A percentile compares a stretch with the other conserved stretches of the same genome.
phyloP scores from a whole-genome alignment of 2,797 vertebrate genomes.

The Apogon talboti region DNA sequence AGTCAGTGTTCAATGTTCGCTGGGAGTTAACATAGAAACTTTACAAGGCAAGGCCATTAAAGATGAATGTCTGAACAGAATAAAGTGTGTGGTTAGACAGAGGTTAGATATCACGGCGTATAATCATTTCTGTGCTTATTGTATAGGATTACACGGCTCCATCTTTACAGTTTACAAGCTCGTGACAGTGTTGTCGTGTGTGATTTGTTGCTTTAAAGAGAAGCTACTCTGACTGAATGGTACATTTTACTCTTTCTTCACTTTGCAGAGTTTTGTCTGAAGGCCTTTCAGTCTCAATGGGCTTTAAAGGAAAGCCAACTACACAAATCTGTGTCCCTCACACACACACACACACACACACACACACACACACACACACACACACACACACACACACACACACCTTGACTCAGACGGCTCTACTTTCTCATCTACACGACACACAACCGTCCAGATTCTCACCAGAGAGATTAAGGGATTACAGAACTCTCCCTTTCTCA shows the following conservation, averaged over 20 bases:
- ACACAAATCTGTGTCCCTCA: background rate
- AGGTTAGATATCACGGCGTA: background rate
- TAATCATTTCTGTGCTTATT: slow-evolving; percentile 18
- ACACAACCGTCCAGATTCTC: slow-evolving; percentile 46
- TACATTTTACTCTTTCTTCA: background rate
- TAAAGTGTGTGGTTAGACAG: background rate
- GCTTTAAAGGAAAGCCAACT: slow-evolving; percentile 10
- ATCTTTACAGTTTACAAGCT: background rate
- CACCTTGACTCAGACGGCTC: slow-evolving; percentile 29
- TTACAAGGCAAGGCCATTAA: slow-evolving; percentile 7
- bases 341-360: slow-evolving; percentile 3
- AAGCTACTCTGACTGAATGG: background rate
- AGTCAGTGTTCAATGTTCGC: slow-evolving; percentile 1
- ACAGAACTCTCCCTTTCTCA: slow-evolving; percentile 35
- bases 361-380: slow-evolving; percentile 17
- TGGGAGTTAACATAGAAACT: background rate
- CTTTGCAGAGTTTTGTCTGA: slow-evolving; percentile 16
- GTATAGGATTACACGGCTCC: background rate
- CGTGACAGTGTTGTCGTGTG: background rate
- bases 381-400: slow-evolving; percentile 33
- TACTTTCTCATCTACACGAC: slow-evolving; percentile 32
- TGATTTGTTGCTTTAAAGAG: slow-evolving; percentile 4
- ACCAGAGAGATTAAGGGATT: slow-evolving; percentile 80
- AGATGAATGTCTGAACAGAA: slow-evolving; percentile 1
- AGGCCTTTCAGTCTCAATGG: slow-evolving; percentile 13